A percentile compares a stretch with the other conserved stretches of the same genome.
phyloP scores from a whole-genome alignment of 23 tunicate genomes.

The Trididemnum miniatum region DNA sequence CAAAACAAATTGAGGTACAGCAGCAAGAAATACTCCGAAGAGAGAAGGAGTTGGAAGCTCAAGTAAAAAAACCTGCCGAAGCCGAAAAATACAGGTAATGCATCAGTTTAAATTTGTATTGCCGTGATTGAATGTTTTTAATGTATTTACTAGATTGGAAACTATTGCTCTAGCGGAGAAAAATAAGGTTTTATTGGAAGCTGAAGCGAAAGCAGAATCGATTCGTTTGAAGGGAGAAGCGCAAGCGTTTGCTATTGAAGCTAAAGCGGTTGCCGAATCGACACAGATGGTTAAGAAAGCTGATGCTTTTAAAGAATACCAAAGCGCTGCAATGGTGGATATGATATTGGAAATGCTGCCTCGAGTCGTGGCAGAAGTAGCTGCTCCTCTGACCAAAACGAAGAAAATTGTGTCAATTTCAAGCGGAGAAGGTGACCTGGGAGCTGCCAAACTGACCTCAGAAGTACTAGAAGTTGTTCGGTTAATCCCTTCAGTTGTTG shows the following conservation, averaged over 20 bases:
- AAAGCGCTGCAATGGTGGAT: slow-evolving; percentile 98
- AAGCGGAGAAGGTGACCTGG: slow-evolving; percentile 86
- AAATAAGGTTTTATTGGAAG: slow-evolving; percentile 82
- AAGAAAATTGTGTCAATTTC: slow-evolving; percentile 88
- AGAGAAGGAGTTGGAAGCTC: slow-evolving; percentile 94
- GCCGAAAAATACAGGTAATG: slow-evolving; percentile 88
- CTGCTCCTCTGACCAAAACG: slow-evolving; percentile 73
- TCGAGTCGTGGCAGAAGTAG: slow-evolving; percentile 95
- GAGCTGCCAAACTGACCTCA: slow-evolving; percentile 89
- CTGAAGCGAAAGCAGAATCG: slow-evolving; percentile 93
- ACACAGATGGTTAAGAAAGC: slow-evolving; percentile 98
- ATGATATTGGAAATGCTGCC: slow-evolving; percentile 92
- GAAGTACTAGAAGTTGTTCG: slow-evolving; percentile 92
- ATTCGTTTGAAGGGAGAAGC: slow-evolving; percentile 95
- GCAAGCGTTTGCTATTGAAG: slow-evolving; percentile 88
- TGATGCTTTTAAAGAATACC: slow-evolving; percentile 94
- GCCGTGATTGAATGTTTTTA: not conserved
- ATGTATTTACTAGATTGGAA: slow-evolving; percentile 51
- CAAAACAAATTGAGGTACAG: slow-evolving; percentile 85
- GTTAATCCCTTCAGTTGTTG: slow-evolving; percentile 73
- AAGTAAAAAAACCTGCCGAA: slow-evolving; percentile 98
- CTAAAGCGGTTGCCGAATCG: slow-evolving; percentile 93
- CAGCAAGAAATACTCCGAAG: slow-evolving; percentile 92
- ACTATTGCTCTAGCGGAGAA: slow-evolving; percentile 85
- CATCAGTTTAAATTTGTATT: not conserved